A percentile compares a stretch with the other conserved stretches of the same genome.
phyloP scores from a whole-genome alignment of 1,140 invertebrate genomes.

The Hylaeus volcanicus region DNA sequence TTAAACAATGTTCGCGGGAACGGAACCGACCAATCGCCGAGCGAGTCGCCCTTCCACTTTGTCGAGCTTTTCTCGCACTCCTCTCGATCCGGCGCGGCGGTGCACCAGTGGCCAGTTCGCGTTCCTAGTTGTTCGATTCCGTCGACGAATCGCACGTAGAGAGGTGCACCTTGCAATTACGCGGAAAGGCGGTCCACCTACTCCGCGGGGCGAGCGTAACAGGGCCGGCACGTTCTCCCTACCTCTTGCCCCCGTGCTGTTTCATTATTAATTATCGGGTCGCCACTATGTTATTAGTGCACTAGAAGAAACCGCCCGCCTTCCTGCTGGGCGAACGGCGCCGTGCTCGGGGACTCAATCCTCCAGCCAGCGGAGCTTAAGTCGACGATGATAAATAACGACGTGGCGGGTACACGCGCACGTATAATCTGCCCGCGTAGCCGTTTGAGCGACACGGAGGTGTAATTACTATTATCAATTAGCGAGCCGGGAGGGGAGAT shows the following conservation, averaged over 20 bases:
- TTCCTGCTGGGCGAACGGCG: constrained; percentile 40
- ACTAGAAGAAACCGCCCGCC: constrained; percentile 75
- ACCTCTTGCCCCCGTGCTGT: constrained; percentile 18
- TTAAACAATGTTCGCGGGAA: too few relatives aligned
- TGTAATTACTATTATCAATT: constrained; percentile 78
- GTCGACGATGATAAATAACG: constrained; percentile 74
- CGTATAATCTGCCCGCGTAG: constrained; percentile 55
- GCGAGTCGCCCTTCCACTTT: too few relatives aligned
- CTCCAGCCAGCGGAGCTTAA: constrained; percentile 57
- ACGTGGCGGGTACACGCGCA: constrained; percentile 40
- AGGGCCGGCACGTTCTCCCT: constrained; percentile 26
- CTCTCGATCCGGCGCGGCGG: constrained; percentile 5
- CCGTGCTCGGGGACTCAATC: constrained; percentile 26
- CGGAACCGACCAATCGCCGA: too few relatives aligned
- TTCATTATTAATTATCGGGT: constrained; percentile 78
- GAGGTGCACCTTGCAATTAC: constrained; percentile 66
- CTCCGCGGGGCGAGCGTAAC: constrained; percentile 51
- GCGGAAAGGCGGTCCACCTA: constrained; percentile 66
- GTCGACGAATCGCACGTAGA: constrained; percentile 60
- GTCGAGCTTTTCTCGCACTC: not conserved
- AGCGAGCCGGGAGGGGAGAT: constrained; percentile 25
- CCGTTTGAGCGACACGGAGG: constrained; percentile 71
- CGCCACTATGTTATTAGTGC: constrained; percentile 77
- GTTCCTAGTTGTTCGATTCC: constrained; percentile 42
- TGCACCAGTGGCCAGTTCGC: constrained; percentile 15